Conservation (phyloP, 2,113 vertebrate species). For the Ciconia maguari region DNA sequence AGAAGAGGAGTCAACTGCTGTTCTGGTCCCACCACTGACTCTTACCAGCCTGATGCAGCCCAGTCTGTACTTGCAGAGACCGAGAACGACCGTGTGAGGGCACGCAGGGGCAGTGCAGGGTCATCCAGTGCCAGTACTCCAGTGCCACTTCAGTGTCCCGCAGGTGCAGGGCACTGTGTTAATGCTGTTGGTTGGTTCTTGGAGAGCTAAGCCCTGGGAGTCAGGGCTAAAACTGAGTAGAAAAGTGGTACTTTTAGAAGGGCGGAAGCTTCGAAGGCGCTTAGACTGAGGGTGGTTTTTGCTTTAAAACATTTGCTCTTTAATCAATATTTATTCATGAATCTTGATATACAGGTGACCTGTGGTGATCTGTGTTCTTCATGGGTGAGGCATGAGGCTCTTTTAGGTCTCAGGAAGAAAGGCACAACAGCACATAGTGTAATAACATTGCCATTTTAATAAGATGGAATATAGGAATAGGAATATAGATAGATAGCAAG, state of each 20-base stretch:
- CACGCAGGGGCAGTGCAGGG: no score
- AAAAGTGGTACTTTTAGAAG: background rate
- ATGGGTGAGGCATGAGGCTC: background rate
- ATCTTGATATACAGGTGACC: background rate
- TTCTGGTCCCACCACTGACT: background rate
- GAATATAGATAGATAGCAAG: background rate
- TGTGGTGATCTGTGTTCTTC: background rate
- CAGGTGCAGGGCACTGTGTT: background rate
- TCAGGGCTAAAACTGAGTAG: background rate
- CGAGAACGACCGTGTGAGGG: fast-evolving
- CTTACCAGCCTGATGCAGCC: background rate
- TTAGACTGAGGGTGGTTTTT: background rate
- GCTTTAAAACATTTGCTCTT: background rate
- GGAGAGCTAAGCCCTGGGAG: background rate
- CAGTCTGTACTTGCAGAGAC: background rate
- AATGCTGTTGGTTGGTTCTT: background rate
- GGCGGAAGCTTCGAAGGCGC: fast-evolving
- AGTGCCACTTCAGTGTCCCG: background rate
- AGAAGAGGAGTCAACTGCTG: background rate
- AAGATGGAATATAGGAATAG: background rate
- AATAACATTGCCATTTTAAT: background rate
- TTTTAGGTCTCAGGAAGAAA: background rate
- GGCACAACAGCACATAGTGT: background rate
- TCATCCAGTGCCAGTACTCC: background rate
- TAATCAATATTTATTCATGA: background rate